A percentile compares a stretch with the other conserved stretches of the same genome.
phyloP scores from a whole-genome alignment of 2,888 invertebrate genomes.

The Tetranychus piercei region DNA sequence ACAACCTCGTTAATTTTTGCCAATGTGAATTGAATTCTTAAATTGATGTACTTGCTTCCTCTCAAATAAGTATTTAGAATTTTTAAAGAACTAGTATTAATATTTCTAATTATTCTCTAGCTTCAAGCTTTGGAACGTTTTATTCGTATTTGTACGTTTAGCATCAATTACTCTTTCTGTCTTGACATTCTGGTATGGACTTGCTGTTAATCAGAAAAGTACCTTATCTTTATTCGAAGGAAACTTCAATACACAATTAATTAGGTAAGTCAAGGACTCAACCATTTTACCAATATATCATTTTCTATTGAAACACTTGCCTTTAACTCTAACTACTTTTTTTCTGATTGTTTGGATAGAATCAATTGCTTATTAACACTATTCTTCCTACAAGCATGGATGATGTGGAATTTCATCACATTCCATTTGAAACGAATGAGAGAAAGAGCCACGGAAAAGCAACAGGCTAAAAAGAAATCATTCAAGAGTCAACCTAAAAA shows the following conservation, averaged over 20 bases:
- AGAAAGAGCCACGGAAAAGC: slow-evolving; percentile 37
- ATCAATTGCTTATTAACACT: slow-evolving; percentile 54
- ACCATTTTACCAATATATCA: slow-evolving; percentile 14
- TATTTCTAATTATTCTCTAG: slow-evolving; percentile 36
- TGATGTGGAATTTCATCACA: slow-evolving; percentile 74
- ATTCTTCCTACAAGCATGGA: slow-evolving; percentile 58
- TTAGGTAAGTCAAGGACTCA: slow-evolving; percentile 33
- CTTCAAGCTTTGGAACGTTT: slow-evolving; percentile 56
- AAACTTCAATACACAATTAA: slow-evolving; percentile 49
- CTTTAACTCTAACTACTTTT: too few relatives aligned
- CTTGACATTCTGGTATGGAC: slow-evolving; percentile 88
- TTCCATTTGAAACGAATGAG: slow-evolving; percentile 60
- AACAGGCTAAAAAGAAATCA: slow-evolving; percentile 29
- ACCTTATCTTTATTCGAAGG: slow-evolving; percentile 36
- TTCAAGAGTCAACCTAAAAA: slow-evolving; percentile 40
- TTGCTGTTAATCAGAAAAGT: slow-evolving; percentile 36
- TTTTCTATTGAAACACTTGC: too few relatives aligned
- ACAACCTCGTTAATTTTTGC: too few relatives aligned
- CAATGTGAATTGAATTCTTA: too few relatives aligned
- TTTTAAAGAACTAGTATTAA: not conserved
- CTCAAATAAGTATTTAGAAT: too few relatives aligned
- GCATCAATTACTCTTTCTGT: slow-evolving; percentile 70
- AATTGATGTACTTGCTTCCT: too few relatives aligned
- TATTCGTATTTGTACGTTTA: slow-evolving; percentile 68
- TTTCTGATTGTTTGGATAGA: slow-evolving; percentile 33